Percentiles rank a stretch among this genome's conserved stretches.
Evolutionary conservation across 2,888 invertebrate species (phyloP).

Genomic region (Chloromyia formosa): DNA sequence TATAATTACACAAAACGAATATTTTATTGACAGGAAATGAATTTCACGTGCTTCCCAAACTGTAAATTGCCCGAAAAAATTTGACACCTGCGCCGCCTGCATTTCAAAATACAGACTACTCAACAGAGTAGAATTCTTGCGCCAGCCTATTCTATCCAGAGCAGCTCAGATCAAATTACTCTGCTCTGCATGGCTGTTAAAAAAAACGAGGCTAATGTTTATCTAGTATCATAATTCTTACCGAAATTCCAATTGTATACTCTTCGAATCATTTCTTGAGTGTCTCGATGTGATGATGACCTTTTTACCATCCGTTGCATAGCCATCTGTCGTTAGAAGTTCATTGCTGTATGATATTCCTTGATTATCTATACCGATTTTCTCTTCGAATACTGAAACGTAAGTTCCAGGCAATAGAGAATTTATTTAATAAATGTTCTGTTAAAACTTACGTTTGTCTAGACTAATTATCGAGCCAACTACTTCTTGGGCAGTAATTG

Average conservation of each 20-base stretch:
- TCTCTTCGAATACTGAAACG: slow-evolving; percentile 77
- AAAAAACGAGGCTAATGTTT: too few species aligned
- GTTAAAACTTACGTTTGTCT: slow-evolving; percentile 75
- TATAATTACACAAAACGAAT: too few species aligned
- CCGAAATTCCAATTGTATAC: slow-evolving; percentile 71
- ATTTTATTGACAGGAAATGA: too few species aligned
- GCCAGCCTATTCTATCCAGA: too few species aligned
- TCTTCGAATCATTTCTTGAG: slow-evolving; percentile 71
- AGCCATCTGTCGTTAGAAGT: slow-evolving; percentile 54
- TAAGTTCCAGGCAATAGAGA: slow-evolving; percentile 13
- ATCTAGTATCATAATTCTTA: too few species aligned
- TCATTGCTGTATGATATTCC: slow-evolving; percentile 56
- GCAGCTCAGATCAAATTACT: too few species aligned
- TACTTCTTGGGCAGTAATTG: slow-evolving; percentile 72
- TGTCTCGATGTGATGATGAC: slow-evolving; percentile 68
- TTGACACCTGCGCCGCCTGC: too few species aligned
- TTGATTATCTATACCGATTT: slow-evolving; percentile 68
- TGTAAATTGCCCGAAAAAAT: too few species aligned
- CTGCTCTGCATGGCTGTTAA: too few species aligned
- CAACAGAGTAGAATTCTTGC: too few species aligned
- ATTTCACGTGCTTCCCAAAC: too few species aligned
- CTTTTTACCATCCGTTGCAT: slow-evolving; percentile 49
- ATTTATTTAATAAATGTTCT: neutral
- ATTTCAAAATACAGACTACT: too few species aligned
- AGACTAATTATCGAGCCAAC: slow-evolving; percentile 86